These are phyloP conservation scores for Mylabris sibirica DNA, from an alignment of 2,888 invertebrate genomes.

Conservation along the genomic window DNA sequence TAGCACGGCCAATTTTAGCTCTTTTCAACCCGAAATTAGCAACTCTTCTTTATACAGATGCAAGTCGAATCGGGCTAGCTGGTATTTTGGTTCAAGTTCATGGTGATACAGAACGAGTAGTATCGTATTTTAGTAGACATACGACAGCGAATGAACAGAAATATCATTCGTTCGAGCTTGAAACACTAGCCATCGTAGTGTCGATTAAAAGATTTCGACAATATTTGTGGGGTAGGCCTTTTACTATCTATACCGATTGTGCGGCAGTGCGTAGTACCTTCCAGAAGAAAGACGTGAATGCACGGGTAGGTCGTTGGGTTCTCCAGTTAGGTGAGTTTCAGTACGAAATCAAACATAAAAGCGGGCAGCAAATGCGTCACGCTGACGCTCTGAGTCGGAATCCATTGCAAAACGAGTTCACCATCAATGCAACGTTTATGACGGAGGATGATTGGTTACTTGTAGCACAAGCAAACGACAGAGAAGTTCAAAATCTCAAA, in stretches of 20 bases:
- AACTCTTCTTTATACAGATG: conserved; percentile 28
- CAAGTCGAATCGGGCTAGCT: conserved; percentile 26
- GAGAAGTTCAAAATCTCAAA: conserved; percentile 15
- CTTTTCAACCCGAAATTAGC: conserved; percentile 21
- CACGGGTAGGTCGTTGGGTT: conserved; percentile 29
- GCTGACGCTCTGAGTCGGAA: conserved; percentile 34
- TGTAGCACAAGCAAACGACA: conserved; percentile 23
- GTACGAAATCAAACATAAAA: conserved; percentile 25
- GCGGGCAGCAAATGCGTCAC: conserved; percentile 23
- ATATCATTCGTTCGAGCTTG: conserved; percentile 49
- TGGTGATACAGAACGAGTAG: conserved; percentile 22
- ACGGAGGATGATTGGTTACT: conserved; percentile 31
- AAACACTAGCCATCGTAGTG: conserved; percentile 49
- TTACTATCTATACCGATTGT: conserved; percentile 43
- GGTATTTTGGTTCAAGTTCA: conserved; percentile 26
- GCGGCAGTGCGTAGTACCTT: conserved; percentile 26
- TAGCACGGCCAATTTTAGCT: conserved; percentile 23
- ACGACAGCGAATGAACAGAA: conserved; percentile 42
- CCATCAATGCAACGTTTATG: conserved; percentile 15
- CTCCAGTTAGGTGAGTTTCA: conserved; percentile 24
- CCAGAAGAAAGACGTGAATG: conserved; percentile 29
- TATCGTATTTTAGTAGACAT: conserved; percentile 45
- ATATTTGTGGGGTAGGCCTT: conserved; percentile 41
- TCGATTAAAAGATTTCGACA: conserved; percentile 41
- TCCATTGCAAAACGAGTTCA: background rate